A percentile compares a stretch with the other conserved stretches of the same genome.
Evolutionary conservation across 2,888 invertebrate genomes (phyloP).

Genomic region (Phalera bucephala): DNA sequence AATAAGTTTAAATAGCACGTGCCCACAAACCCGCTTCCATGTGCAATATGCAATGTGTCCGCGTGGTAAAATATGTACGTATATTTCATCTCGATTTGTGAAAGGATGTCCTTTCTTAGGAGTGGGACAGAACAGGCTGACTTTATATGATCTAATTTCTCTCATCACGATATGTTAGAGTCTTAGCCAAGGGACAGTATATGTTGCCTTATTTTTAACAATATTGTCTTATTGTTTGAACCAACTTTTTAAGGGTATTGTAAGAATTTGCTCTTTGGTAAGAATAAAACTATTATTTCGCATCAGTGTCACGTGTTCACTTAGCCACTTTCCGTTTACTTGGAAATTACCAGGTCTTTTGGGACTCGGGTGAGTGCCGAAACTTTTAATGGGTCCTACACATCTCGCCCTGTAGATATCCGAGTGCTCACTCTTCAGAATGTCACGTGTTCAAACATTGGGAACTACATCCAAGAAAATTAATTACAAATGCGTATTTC

Average conservation of each 20-base stretch:
- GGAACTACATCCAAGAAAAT: too few species aligned
- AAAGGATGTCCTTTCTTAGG: too few species aligned
- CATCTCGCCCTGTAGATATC: not conserved
- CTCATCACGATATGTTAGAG: not conserved
- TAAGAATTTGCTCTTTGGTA: too few species aligned
- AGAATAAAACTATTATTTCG: not conserved
- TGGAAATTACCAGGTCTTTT: not conserved
- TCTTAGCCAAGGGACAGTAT: not conserved
- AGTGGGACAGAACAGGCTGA: too few species aligned
- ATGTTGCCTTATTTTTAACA: not conserved
- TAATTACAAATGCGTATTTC: too few species aligned
- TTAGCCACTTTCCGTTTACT: not conserved
- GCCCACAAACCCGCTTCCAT: too few species aligned
- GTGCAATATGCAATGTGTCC: too few species aligned
- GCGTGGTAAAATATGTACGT: too few species aligned
- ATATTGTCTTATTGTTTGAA: not conserved
- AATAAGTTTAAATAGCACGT: too few species aligned
- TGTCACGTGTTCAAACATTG: not conserved
- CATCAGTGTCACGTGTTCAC: not conserved
- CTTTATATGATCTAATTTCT: too few species aligned
- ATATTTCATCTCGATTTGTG: too few species aligned
- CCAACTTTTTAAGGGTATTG: too few species aligned
- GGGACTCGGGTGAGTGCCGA: conserved; percentile 1
- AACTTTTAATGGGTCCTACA: conserved; percentile 7
- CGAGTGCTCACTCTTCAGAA: not conserved